These are phyloP conservation scores for Amiota minor DNA, from an alignment of 2,888 invertebrate species.

Conservation along the genomic window DNA sequence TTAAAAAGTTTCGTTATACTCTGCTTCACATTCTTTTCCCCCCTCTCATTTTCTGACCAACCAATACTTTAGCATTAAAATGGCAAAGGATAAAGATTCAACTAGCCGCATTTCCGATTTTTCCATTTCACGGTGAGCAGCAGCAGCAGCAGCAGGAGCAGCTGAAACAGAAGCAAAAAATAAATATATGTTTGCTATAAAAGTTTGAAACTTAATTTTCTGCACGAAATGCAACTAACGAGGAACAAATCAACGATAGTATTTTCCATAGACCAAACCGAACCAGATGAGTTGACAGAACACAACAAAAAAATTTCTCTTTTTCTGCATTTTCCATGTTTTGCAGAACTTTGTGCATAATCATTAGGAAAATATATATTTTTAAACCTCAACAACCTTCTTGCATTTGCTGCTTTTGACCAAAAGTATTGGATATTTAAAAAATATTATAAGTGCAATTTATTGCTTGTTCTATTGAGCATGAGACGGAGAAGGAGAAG, in stretches of 20 bases:
- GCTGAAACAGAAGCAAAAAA: neutral
- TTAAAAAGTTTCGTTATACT: too few species aligned
- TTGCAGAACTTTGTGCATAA: too few species aligned
- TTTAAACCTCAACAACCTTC: too few species aligned
- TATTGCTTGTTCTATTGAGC: neutral
- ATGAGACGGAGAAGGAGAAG: neutral
- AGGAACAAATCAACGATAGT: neutral
- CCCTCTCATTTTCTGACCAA: too few species aligned
- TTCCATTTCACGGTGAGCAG: neutral
- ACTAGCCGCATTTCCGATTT: too few species aligned
- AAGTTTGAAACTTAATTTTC: slow-evolving; percentile 29
- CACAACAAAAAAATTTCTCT: neutral
- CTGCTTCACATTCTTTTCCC: too few species aligned
- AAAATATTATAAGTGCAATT: slow-evolving; percentile 1
- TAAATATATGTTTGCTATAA: neutral
- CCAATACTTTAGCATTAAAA: too few species aligned
- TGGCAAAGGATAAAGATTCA: too few species aligned
- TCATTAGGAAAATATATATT: too few species aligned
- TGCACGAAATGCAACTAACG: slow-evolving; percentile 23
- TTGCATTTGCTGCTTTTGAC: too few species aligned
- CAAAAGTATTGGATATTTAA: too few species aligned
- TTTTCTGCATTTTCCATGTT: neutral
- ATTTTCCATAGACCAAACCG: neutral
- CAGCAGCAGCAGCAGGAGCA: neutral
- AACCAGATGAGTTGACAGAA: neutral